Conservation (phyloP, 2,888 invertebrate genomes). For the Patella ulyssiponensis region DNA sequence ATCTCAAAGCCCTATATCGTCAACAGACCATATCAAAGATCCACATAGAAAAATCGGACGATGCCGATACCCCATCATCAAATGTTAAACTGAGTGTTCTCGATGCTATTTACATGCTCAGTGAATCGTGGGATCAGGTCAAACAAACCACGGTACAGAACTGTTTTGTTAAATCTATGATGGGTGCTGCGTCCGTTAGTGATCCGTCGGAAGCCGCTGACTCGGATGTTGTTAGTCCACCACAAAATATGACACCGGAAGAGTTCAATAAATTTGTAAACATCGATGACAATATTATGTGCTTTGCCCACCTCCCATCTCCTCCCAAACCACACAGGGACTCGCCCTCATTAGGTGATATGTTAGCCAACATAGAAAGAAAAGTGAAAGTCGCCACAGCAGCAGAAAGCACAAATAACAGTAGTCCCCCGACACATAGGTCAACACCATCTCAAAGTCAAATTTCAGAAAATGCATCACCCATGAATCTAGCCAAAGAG, state of each 20-base stretch:
- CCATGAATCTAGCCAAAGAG: slow-evolving; percentile 2
- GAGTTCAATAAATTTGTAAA: neutral
- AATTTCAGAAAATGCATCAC: neutral
- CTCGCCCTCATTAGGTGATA: neutral
- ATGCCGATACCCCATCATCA: neutral
- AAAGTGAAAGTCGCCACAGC: neutral
- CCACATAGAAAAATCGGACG: neutral
- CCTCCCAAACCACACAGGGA: neutral
- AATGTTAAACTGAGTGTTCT: neutral
- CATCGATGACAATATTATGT: neutral
- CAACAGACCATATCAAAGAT: slow-evolving; percentile 7
- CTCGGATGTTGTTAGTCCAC: neutral
- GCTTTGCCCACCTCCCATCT: neutral
- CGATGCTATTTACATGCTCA: slow-evolving; percentile 9
- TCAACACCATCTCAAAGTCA: neutral
- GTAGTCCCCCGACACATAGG: neutral
- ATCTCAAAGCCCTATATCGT: slow-evolving; percentile 3
- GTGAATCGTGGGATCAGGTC: slow-evolving; percentile 4
- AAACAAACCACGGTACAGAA: slow-evolving; percentile 4
- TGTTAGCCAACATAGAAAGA: neutral
- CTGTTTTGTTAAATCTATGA: slow-evolving; percentile 1
- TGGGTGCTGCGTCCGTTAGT: slow-evolving; percentile 3
- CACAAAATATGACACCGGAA: neutral
- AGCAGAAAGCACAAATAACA: neutral
- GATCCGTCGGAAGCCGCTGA: neutral